A percentile compares a stretch with the other conserved stretches of the same genome.
These are phyloP conservation scores for Therioaphis trifolii DNA, from an alignment of 2,888 invertebrate species.

Conservation along the genomic window DNA sequence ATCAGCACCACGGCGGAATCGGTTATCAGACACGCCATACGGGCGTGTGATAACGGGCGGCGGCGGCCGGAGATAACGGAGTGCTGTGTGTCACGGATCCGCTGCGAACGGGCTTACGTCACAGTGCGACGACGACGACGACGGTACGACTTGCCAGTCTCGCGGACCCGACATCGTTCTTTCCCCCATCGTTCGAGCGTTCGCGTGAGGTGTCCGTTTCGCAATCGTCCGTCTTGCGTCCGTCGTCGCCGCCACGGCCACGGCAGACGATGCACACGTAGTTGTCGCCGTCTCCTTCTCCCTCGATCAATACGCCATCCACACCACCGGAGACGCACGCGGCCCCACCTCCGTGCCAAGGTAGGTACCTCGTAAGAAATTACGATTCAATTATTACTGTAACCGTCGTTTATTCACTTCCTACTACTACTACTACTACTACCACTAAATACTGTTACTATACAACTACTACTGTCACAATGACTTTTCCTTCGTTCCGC, in stretches of 20 bases:
- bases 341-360: conserved; percentile 12
- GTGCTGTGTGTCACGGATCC: neutral
- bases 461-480: neutral
- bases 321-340: conserved; percentile 10
- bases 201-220: too few relatives aligned
- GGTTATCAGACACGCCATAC: conserved; percentile 29
- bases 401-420: neutral
- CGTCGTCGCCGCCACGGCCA: neutral
- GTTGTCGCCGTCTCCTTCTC: neutral
- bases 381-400: neutral
- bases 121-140: neutral
- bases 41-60: conserved; percentile 7
- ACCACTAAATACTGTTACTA: neutral
- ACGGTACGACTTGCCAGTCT: neutral
- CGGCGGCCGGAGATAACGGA: conserved; percentile 7
- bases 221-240: neutral
- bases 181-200: too few relatives aligned
- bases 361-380: neutral
- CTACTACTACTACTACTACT: neutral
- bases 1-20: neutral
- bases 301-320: conserved; percentile 7
- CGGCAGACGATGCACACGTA: neutral
- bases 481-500: too few relatives aligned
- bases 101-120: neutral
- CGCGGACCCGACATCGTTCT: too few relatives aligned